These are phyloP conservation scores for Panagrolaimus sp. DNA, from an alignment of 1,140 invertebrate species.

Conservation along the genomic window DNA sequence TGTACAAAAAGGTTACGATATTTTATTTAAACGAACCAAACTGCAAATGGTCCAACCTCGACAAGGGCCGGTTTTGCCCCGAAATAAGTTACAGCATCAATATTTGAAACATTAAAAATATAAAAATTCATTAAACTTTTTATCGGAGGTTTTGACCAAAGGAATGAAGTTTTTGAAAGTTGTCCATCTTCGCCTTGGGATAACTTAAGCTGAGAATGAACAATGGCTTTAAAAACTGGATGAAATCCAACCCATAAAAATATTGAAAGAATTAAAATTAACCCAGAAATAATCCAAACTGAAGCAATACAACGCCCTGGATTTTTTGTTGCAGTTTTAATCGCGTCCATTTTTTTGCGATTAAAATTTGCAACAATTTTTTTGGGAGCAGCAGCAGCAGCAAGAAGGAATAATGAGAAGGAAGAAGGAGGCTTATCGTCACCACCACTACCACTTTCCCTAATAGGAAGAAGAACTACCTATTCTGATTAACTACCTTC, in stretches of 20 bases:
- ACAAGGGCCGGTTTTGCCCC: slow-evolving; percentile 73
- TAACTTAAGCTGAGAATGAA: neutral
- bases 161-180: slow-evolving; percentile 16
- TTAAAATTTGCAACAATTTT: no score
- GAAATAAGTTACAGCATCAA: slow-evolving; percentile 76
- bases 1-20: no score
- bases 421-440: no score
- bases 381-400: no score
- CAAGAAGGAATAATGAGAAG: no score
- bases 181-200: slow-evolving; percentile 13
- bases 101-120: slow-evolving; percentile 82
- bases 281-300: no score
- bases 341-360: no score
- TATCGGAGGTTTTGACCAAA: slow-evolving; percentile 61
- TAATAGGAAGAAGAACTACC: no score
- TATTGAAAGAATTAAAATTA: neutral
- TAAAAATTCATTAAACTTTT: slow-evolving; percentile 64
- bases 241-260: slow-evolving; percentile 6
- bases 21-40: slow-evolving; percentile 57
- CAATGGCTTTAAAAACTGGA: neutral
- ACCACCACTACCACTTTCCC: no score
- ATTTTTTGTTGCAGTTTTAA: no score
- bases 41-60: slow-evolving; percentile 75
- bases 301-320: no score
- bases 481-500: no score